Evolutionary conservation across 1,140 invertebrate species (phyloP).

Genomic region (Euwallacea similis): DNA sequence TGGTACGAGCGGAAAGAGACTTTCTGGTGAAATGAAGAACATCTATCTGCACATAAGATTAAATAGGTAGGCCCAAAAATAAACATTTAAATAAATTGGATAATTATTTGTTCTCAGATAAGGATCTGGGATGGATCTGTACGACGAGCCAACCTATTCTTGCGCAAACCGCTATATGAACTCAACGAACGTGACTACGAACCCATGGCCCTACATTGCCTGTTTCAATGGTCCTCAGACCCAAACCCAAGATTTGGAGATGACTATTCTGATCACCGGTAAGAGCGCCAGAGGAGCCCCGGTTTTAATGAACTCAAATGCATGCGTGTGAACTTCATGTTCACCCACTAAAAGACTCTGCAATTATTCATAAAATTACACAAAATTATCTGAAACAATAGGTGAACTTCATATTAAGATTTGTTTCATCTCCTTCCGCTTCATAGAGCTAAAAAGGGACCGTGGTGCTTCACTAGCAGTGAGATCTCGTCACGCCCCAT

Average conservation of each 20-base stretch:
- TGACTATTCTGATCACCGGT: constrained; percentile 33
- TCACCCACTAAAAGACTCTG: too few relatives aligned
- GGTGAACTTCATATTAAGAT: too few relatives aligned
- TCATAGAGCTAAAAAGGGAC: too few relatives aligned
- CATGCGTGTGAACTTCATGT: not conserved
- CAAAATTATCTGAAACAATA: too few relatives aligned
- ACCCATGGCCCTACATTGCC: constrained; percentile 35
- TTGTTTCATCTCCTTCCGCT: too few relatives aligned
- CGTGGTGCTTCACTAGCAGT: too few relatives aligned
- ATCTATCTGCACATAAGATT: not conserved
- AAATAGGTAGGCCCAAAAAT: not conserved
- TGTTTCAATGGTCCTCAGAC: constrained; percentile 39
- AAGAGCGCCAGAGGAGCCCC: not conserved
- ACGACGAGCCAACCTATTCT: not conserved
- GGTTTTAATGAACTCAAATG: not conserved
- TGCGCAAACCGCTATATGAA: constrained; percentile 21
- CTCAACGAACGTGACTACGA: constrained; percentile 16
- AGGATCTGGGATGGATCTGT: not conserved
- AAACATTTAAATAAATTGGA: not conserved
- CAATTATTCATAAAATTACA: too few relatives aligned
- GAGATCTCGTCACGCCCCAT: too few relatives aligned
- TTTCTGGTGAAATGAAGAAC: not conserved
- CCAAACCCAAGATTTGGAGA: constrained; percentile 26
- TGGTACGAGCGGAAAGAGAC: not conserved
- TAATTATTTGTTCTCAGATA: constrained; percentile 18